Percentiles rank a stretch among this genome's conserved stretches.
phyloP scores from a whole-genome alignment of 2,888 invertebrate genomes.

The Ormyrus rosae region DNA sequence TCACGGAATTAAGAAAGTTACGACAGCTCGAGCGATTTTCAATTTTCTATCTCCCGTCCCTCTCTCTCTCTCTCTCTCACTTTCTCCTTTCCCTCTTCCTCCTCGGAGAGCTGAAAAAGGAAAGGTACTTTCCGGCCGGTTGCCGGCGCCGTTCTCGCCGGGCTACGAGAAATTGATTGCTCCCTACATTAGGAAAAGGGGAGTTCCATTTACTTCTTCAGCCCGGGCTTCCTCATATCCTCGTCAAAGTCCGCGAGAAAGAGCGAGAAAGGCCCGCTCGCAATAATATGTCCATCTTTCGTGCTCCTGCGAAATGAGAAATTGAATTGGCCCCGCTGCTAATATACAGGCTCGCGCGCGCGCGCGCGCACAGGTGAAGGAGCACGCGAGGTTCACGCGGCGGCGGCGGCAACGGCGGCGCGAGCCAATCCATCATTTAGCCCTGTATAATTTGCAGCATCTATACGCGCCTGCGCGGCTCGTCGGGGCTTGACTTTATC shows the following conservation, averaged over 20 bases:
- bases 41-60: slow-evolving; percentile 34
- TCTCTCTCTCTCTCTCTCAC: neutral
- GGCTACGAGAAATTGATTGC: slow-evolving; percentile 51
- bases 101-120: slow-evolving; percentile 20
- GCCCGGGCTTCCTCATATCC: slow-evolving; percentile 46
- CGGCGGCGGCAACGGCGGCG: slow-evolving; percentile 49
- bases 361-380: neutral
- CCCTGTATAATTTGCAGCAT: slow-evolving; percentile 64
- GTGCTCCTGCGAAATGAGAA: slow-evolving; percentile 47
- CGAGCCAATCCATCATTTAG: slow-evolving; percentile 68
- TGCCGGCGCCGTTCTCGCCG: slow-evolving; percentile 5
- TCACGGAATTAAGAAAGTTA: slow-evolving; percentile 45
- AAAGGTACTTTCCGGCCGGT: slow-evolving; percentile 39
- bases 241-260: slow-evolving; percentile 44
- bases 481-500: slow-evolving; percentile 63
- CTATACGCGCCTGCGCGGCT: neutral
- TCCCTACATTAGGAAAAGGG: slow-evolving; percentile 45
- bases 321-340: slow-evolving; percentile 43
- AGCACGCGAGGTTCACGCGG: slow-evolving; percentile 24
- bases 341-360: neutral
- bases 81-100: neutral
- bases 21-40: slow-evolving; percentile 45
- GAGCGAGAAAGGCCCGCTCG: slow-evolving; percentile 15
- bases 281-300: slow-evolving; percentile 49
- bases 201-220: slow-evolving; percentile 53